Evolutionary conservation across 2,113 vertebrate genomes (phyloP).

Genomic region (Natator depressus): DNA sequence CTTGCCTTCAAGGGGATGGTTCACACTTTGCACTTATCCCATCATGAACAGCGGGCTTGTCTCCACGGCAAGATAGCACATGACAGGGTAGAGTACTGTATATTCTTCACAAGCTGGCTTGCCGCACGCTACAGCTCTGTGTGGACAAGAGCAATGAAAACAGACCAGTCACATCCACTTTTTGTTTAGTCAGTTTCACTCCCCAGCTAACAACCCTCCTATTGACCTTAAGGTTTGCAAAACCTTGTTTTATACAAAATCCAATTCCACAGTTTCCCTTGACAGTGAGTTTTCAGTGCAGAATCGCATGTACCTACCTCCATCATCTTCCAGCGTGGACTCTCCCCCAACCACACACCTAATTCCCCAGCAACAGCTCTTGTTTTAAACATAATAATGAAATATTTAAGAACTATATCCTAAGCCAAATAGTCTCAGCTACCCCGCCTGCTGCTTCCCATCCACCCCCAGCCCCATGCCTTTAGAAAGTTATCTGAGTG

Average conservation of each 20-base stretch:
- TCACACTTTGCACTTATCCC: neutral
- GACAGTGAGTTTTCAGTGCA: neutral
- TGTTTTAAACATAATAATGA: neutral
- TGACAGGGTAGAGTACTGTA: neutral
- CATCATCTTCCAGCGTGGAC: neutral
- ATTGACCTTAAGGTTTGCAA: neutral
- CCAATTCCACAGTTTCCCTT: neutral
- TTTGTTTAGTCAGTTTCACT: neutral
- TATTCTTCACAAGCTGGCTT: neutral
- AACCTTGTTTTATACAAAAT: neutral
- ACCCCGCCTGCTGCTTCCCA: neutral
- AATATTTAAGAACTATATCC: neutral
- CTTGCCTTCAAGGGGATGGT: neutral
- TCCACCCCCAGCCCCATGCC: rapidly evolving
- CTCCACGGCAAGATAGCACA: neutral
- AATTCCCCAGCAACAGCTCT: neutral
- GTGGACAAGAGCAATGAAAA: neutral
- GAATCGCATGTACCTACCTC: neutral
- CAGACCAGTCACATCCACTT: neutral
- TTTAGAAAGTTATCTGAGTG: neutral
- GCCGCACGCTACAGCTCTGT: neutral
- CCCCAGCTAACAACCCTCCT: neutral
- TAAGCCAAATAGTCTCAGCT: neutral
- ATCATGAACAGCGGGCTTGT: neutral
- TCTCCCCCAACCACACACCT: neutral